These are phyloP conservation scores for Bradypodion pumilum DNA, from an alignment of 2,797 vertebrate species.

Conservation along the genomic window DNA sequence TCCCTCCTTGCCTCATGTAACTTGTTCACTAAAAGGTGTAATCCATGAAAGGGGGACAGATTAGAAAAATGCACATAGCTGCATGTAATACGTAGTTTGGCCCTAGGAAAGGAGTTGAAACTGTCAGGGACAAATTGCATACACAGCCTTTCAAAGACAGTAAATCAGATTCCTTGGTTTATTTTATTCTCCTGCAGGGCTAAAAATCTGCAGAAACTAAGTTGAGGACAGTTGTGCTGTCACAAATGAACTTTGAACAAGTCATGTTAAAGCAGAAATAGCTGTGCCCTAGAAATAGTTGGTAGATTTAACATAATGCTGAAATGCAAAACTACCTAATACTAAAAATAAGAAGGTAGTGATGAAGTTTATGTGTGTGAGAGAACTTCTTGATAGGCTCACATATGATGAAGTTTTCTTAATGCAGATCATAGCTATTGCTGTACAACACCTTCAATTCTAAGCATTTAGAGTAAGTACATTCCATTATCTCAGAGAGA, in stretches of 20 bases:
- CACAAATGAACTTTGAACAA: conserved; percentile 35
- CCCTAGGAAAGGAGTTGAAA: background rate
- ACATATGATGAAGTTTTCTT: conserved; percentile 58
- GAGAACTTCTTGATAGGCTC: conserved; percentile 53
- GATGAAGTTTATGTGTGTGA: background rate
- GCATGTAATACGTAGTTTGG: background rate
- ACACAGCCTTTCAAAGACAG: background rate
- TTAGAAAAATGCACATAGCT: background rate
- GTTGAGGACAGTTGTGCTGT: background rate
- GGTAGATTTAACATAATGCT: conserved; percentile 63
- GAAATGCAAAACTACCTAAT: conserved; percentile 53
- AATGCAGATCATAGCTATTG: background rate
- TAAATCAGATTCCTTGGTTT: conserved; percentile 4
- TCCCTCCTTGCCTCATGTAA: background rate
- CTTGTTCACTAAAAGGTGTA: background rate
- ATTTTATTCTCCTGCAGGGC: background rate
- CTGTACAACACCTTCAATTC: background rate
- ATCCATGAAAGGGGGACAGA: background rate
- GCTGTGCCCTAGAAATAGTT: conserved; percentile 32
- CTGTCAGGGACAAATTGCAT: background rate
- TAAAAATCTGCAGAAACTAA: background rate
- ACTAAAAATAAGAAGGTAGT: conserved; percentile 62
- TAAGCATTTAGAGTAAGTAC: background rate
- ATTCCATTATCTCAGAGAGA: background rate
- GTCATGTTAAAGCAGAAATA: conserved; percentile 5